These are phyloP conservation scores for Drosophila sp. DNA, from an alignment of 1,140 invertebrate genomes.

Conservation along the genomic window DNA sequence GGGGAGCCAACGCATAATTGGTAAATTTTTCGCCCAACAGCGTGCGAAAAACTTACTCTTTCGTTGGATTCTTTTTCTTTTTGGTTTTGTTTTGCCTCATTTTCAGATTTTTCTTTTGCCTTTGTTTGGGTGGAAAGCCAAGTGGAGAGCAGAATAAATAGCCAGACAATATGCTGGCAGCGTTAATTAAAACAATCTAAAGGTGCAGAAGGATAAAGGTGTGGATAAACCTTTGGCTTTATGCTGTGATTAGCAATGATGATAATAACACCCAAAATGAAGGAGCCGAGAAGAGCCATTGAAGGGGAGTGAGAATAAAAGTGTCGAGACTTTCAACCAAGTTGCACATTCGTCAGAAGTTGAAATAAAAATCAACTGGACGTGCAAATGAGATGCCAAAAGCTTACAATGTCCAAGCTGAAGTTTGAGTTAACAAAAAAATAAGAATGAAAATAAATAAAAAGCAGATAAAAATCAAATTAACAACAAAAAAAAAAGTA, in stretches of 20 bases:
- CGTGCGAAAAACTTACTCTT: conserved; percentile 52
- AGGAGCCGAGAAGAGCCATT: background rate
- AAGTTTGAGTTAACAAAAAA: conserved; percentile 57
- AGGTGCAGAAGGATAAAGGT: conserved; percentile 23
- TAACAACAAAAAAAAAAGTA: conserved; percentile 66
- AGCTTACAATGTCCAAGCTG: conserved; percentile 15
- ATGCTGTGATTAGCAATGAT: conserved; percentile 43
- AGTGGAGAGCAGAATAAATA: conserved; percentile 22
- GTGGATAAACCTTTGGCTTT: conserved; percentile 26
- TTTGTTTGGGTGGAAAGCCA: conserved; percentile 21
- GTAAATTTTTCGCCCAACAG: conserved; percentile 57
- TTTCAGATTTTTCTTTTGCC: conserved; percentile 3
- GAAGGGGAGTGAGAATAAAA: background rate
- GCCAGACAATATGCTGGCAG: conserved; percentile 20
- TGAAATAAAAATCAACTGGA: conserved; percentile 68
- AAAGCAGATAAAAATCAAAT: conserved; percentile 80
- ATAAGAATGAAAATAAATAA: conserved; percentile 61
- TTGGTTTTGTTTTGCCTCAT: background rate
- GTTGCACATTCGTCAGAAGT: conserved; percentile 21
- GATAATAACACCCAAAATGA: conserved; percentile 3
- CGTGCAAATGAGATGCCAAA: conserved; percentile 57
- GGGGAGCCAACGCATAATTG: conserved; percentile 70
- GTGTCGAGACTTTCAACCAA: conserved; percentile 22
- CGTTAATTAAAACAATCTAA: conserved; percentile 32
- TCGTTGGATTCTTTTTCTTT: background rate